phyloP scores from a whole-genome alignment of 2,113 vertebrate genomes.

The Amazona vittata region DNA sequence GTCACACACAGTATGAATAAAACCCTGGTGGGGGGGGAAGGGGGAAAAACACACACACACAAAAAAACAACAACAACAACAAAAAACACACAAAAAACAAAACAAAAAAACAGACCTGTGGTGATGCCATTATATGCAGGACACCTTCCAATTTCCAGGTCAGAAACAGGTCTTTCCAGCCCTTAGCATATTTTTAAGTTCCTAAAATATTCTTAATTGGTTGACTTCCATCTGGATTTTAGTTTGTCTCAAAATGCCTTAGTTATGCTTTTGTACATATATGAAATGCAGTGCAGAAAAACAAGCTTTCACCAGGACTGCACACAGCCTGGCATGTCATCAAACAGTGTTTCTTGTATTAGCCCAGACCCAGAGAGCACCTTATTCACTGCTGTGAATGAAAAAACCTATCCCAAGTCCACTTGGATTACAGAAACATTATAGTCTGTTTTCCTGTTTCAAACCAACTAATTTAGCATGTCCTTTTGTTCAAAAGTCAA shows the following conservation, averaged over 20 bases:
- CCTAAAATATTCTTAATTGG: neutral
- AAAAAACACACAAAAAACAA: neutral
- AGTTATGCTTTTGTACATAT: fast-evolving
- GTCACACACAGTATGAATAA: neutral
- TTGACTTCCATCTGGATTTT: neutral
- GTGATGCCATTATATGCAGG: neutral
- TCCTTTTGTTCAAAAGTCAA: neutral
- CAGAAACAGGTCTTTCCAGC: neutral
- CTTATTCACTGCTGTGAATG: neutral
- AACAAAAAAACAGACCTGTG: neutral
- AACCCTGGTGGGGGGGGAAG: neutral
- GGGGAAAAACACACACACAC: too few relatives aligned
- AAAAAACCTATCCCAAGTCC: neutral
- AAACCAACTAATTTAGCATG: neutral
- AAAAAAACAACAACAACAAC: neutral
- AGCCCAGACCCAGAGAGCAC: neutral
- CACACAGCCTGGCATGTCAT: neutral
- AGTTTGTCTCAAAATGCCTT: neutral
- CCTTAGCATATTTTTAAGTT: neutral
- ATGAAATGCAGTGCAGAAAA: neutral
- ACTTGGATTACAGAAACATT: neutral
- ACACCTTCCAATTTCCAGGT: neutral
- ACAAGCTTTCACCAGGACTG: neutral
- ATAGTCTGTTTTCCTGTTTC: neutral
- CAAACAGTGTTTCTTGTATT: neutral